Evolutionary conservation across 2,888 invertebrate species (phyloP).

Genomic region (Drosophila mercatorum): DNA sequence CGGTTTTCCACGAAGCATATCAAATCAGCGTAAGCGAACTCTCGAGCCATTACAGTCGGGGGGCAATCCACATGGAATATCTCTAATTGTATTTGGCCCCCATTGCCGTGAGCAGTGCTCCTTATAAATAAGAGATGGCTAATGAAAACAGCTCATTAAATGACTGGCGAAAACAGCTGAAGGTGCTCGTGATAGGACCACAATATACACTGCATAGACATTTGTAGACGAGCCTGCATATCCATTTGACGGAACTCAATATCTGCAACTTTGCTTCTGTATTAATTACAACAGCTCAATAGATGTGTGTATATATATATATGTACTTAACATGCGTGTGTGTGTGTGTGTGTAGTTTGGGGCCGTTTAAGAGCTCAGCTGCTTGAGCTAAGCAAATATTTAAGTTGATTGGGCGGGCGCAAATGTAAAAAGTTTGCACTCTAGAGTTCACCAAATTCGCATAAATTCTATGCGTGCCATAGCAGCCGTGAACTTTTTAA

Average conservation of each 20-base stretch:
- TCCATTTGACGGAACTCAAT: conserved; percentile 27
- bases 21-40: conserved; percentile 31
- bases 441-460: conserved; percentile 79
- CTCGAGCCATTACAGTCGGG: conserved; percentile 1
- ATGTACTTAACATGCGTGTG: background rate
- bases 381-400: conserved; percentile 72
- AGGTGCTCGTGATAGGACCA: conserved; percentile 30
- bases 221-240: conserved; percentile 4
- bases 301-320: conserved; percentile 21
- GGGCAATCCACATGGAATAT: conserved; percentile 30
- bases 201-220: conserved; percentile 23
- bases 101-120: background rate
- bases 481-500: conserved; percentile 80
- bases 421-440: conserved; percentile 78
- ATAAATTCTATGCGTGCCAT: conserved; percentile 80
- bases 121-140: conserved; percentile 25
- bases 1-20: conserved; percentile 60
- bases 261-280: conserved; percentile 1
- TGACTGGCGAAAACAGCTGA: conserved; percentile 59
- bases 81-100: conserved; percentile 27
- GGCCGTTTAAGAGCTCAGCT: conserved; percentile 58
- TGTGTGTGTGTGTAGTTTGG: conserved; percentile 3
- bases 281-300: conserved; percentile 44
- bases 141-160: conserved; percentile 68
- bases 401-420: conserved; percentile 75